Evolutionary conservation across 2,888 invertebrate genomes (phyloP).

Genomic region (Chrysina gloriosa): DNA sequence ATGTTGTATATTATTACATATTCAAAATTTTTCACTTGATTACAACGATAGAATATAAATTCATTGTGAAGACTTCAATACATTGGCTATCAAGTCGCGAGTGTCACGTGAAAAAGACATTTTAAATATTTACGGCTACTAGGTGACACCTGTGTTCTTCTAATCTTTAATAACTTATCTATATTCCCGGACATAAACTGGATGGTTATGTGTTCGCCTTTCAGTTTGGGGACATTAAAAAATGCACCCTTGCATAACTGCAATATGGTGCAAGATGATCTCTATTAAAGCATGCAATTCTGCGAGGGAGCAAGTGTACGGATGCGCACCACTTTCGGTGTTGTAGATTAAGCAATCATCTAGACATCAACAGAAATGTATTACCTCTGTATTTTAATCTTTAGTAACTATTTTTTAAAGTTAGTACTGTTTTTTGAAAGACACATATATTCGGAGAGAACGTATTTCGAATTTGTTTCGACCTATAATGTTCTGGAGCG

Average conservation of each 20-base stretch:
- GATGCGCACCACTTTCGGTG: not conserved
- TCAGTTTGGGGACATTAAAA: slow-evolving; percentile 6
- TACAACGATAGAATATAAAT: too few species aligned
- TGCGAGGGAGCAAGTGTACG: not conserved
- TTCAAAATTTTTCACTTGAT: too few species aligned
- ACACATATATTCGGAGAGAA: too few species aligned
- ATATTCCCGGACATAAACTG: slow-evolving; percentile 15
- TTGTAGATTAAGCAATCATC: not conserved
- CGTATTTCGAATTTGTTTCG: too few species aligned
- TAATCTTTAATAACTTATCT: slow-evolving; percentile 28
- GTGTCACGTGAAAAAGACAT: too few species aligned
- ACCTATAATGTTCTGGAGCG: too few species aligned
- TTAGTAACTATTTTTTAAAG: too few species aligned
- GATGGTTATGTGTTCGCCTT: not conserved
- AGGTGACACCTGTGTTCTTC: slow-evolving; percentile 15
- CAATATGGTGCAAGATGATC: slow-evolving; percentile 33
- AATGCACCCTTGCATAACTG: slow-evolving; percentile 24
- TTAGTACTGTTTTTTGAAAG: too few species aligned
- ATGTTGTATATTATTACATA: not conserved
- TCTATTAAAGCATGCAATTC: slow-evolving; percentile 29
- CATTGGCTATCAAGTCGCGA: too few species aligned
- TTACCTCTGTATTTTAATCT: too few species aligned
- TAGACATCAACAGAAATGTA: not conserved
- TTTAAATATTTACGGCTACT: not conserved
- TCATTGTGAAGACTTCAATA: not conserved